phyloP scores from a whole-genome alignment of 2,888 invertebrate genomes.

The Sinotaia quadrata region DNA sequence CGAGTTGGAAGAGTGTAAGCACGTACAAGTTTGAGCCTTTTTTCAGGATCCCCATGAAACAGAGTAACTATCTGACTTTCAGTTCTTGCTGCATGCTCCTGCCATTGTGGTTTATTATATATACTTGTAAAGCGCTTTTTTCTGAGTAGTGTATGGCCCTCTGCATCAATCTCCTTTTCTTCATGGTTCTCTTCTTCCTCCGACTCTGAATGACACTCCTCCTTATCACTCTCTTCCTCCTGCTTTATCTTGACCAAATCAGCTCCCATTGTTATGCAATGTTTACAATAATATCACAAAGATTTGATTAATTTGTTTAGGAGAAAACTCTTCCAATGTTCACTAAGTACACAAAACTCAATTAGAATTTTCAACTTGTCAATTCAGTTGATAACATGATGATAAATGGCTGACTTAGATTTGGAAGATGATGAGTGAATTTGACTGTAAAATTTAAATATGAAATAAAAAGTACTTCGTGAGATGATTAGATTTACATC shows the following conservation, averaged over 20 bases:
- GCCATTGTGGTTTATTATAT: constrained; percentile 13
- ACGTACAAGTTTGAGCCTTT: constrained; percentile 3
- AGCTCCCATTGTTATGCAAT: constrained; percentile 21
- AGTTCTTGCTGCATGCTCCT: constrained; percentile 6
- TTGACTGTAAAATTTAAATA: too few relatives aligned
- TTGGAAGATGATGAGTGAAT: too few relatives aligned
- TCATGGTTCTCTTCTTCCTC: not conserved
- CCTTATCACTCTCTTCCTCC: not conserved
- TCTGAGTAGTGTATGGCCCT: not conserved
- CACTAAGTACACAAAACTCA: too few relatives aligned
- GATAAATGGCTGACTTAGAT: too few relatives aligned
- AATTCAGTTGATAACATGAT: too few relatives aligned
- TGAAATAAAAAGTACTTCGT: too few relatives aligned
- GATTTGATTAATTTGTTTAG: too few relatives aligned
- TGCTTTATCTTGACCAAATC: constrained; percentile 16
- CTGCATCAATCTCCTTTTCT: not conserved
- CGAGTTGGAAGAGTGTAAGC: constrained; percentile 22
- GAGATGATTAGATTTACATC: too few relatives aligned
- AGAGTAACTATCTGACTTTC: not conserved
- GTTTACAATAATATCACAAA: too few relatives aligned
- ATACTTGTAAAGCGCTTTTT: constrained; percentile 11
- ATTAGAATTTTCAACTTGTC: too few relatives aligned
- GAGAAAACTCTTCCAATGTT: too few relatives aligned
- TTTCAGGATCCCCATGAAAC: constrained; percentile 1
- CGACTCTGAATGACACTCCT: not conserved